A percentile compares a stretch with the other conserved stretches of the same genome.
These are phyloP conservation scores for Chalcosyrphus nemorum DNA, from an alignment of 2,888 invertebrate species.

Conservation along the genomic window DNA sequence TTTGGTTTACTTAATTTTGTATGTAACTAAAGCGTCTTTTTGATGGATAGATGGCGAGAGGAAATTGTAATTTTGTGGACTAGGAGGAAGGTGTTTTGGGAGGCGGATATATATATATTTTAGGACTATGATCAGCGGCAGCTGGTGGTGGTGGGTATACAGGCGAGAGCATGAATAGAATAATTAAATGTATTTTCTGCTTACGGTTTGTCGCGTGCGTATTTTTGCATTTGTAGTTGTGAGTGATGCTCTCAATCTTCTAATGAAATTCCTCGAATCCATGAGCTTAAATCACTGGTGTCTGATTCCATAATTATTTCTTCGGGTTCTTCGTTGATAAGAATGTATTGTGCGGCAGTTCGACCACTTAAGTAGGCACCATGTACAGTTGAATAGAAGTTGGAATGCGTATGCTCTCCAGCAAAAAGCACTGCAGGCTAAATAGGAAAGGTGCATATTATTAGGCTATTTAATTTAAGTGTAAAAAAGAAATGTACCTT, in stretches of 20 bases:
- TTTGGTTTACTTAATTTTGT: slow-evolving; percentile 10
- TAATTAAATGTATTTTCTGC: slow-evolving; percentile 38
- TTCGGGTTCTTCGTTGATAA: slow-evolving; percentile 85
- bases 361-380: slow-evolving; percentile 95
- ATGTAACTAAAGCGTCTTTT: slow-evolving; percentile 54
- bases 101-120: not conserved
- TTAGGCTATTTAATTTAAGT: too few species aligned
- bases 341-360: slow-evolving; percentile 88
- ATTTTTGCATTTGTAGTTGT: not conserved
- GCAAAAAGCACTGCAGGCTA: slow-evolving; percentile 94
- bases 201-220: slow-evolving; percentile 34
- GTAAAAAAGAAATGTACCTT: slow-evolving; percentile 84
- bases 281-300: slow-evolving; percentile 91
- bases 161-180: slow-evolving; percentile 28
- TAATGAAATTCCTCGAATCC: slow-evolving; percentile 93
- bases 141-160: slow-evolving; percentile 51
- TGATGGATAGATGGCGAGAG: slow-evolving; percentile 24
- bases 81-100: not conserved
- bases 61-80: not conserved
- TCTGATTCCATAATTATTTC: slow-evolving; percentile 89
- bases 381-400: slow-evolving; percentile 97
- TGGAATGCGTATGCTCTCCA: slow-evolving; percentile 97
- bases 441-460: slow-evolving; percentile 73
- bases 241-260: slow-evolving; percentile 83
- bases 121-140: not conserved